Evolutionary conservation across 1,140 invertebrate species (phyloP).

Genomic region (Venturia canescens): DNA sequence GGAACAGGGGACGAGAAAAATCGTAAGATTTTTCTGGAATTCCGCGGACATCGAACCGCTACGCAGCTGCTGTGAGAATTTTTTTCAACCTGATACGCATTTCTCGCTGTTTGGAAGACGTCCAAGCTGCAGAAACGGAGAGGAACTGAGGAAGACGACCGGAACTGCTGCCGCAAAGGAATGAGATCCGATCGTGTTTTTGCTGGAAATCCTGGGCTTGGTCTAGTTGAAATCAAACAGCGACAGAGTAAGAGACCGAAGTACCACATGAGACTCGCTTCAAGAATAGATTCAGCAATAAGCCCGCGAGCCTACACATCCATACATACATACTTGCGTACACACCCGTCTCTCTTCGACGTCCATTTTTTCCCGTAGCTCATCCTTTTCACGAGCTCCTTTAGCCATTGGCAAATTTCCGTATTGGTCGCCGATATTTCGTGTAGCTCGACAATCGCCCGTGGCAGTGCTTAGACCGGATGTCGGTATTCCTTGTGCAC

Average conservation of each 20-base stretch:
- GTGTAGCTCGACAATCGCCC: neutral
- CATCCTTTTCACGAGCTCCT: neutral
- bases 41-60: slow-evolving; percentile 14
- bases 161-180: slow-evolving; percentile 26
- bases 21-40: neutral
- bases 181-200: slow-evolving; percentile 32
- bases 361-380: slow-evolving; percentile 2
- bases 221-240: neutral
- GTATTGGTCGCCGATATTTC: slow-evolving; percentile 32
- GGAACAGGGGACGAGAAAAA: neutral
- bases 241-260: neutral
- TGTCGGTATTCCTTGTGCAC: neutral
- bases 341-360: neutral
- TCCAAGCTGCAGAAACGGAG: slow-evolving; percentile 42
- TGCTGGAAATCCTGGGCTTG: neutral
- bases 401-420: slow-evolving; percentile 15
- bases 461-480: neutral
- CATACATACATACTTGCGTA: neutral
- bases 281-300: slow-evolving; percentile 14
- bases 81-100: neutral
- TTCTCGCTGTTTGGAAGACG: slow-evolving; percentile 39
- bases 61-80: slow-evolving; percentile 33
- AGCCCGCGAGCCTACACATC: slow-evolving; percentile 6
- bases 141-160: slow-evolving; percentile 26
- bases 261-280: neutral